Evolutionary conservation across 1,140 invertebrate genomes (phyloP), one percentile per base, ranked within the genome.

Genomic region (Ruditapes philippinarum): DNA sequence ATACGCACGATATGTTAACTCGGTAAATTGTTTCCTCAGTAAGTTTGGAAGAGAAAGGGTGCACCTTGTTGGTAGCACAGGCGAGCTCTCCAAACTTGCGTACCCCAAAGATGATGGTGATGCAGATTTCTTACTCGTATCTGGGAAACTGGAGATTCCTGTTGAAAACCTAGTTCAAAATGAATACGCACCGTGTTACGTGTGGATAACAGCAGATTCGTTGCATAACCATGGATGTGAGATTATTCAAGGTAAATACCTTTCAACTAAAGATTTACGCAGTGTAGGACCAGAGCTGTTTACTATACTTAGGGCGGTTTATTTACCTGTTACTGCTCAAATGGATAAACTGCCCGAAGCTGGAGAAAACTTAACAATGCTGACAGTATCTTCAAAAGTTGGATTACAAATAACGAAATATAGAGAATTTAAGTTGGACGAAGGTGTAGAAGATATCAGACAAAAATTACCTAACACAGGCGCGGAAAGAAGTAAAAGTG

Each of bases 1-100:
- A 78, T 57, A 49, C 42, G 28, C 31, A 49, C 2, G n/a, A 33
- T 19, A 31, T 51, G 74, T 78, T 1, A 22, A 9, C n/a, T 78
- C 51, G 36, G 36, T 78, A 1, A 78, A 78, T 54, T 22, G 22
- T 3, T 78, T 78, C 22, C 17, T 78, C 19, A 78, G 45, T 51
- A 78, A 49, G 28, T 78, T 78, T 78, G 74, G 74, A 4, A 51
- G 31, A 14, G 74, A 78, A 31, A 78, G 25, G 28, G 74, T 78
- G 4, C 54, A 78, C n/a, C 45, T 78, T n/a, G 74, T 78, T 33
- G 74, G 74, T 0, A 78, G 74, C 54, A 78, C 74, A 0, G 45
- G 74, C 4, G 74, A 54, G 25, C 22, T 28, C 33, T 54, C 74
- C 14, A 78, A 78, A 54, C 74, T 78, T 31, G 45, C 74, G 36